phyloP scores from a whole-genome alignment of 2,888 invertebrate species.

The Rhopalosiphum nymphaeae region DNA sequence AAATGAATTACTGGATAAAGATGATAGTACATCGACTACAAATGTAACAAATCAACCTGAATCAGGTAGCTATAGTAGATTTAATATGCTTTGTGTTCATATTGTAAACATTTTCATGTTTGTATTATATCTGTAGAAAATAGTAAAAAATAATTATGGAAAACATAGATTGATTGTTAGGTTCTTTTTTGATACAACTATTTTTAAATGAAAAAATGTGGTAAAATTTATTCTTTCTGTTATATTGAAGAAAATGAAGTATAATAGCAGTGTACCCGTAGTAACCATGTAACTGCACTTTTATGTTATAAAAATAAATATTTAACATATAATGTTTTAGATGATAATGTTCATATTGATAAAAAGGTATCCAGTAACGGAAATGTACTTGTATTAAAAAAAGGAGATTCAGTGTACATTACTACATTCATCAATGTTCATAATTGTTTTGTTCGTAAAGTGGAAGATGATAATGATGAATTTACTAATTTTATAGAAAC shows the following conservation, averaged over 20 bases:
- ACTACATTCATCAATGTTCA: conserved; percentile 21
- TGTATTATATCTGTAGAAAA: no score
- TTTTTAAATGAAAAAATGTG: no score
- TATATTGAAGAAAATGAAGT: background rate
- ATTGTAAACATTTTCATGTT: no score
- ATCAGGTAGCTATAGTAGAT: background rate
- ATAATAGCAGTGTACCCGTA: no score
- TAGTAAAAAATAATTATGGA: no score
- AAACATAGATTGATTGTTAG: no score
- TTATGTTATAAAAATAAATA: background rate
- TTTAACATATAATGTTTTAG: background rate
- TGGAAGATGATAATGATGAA: conserved; percentile 43
- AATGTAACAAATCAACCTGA: background rate
- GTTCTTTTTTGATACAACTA: no score
- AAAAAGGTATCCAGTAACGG: background rate
- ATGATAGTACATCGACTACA: background rate
- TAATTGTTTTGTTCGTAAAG: conserved; percentile 46
- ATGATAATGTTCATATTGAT: background rate
- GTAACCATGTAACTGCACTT: background rate
- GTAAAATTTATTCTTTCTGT: no score
- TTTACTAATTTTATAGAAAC: conserved; percentile 34
- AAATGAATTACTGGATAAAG: conserved; percentile 10
- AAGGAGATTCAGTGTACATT: conserved; percentile 49
- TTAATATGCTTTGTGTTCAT: no score
- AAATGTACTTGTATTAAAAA: conserved; percentile 22